phyloP scores from a whole-genome alignment of 2,888 invertebrate genomes.

The Chloroclysta siterata region DNA sequence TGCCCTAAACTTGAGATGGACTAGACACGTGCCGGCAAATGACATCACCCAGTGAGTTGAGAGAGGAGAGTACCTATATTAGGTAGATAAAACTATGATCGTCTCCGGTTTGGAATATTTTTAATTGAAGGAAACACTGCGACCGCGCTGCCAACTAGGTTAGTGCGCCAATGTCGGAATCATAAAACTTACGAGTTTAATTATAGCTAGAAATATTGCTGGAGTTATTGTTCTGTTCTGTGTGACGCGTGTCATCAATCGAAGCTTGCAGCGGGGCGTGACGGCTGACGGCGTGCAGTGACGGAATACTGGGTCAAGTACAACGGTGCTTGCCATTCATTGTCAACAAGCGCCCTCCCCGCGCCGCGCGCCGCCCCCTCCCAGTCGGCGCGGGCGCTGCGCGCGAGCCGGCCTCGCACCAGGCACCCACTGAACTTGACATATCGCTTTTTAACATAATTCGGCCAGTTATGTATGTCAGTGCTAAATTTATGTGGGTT shows the following conservation, averaged over 20 bases:
- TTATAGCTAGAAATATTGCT: constrained; percentile 56
- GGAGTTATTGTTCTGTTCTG: constrained; percentile 40
- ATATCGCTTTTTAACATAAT: constrained; percentile 72
- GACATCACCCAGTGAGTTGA: constrained; percentile 58
- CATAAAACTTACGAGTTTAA: constrained; percentile 63
- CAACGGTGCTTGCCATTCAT: constrained; percentile 84
- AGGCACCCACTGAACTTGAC: constrained; percentile 79
- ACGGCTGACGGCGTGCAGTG: constrained; percentile 61
- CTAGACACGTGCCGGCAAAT: constrained; percentile 56
- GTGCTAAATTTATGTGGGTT: constrained; percentile 45
- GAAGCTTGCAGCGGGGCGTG: constrained; percentile 53
- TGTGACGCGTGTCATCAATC: constrained; percentile 70
- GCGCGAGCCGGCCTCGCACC: constrained; percentile 71
- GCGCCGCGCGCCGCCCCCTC: constrained; percentile 42
- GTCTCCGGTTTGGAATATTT: constrained; percentile 57
- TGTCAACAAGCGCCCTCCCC: constrained; percentile 64
- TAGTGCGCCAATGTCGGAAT: constrained; percentile 79
- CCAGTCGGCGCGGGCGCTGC: constrained; percentile 41
- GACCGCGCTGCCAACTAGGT: constrained; percentile 74
- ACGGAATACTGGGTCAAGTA: constrained; percentile 82
- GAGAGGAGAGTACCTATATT: background rate
- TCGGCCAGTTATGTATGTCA: constrained; percentile 66
- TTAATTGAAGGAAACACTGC: constrained; percentile 67
- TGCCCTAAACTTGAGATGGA: constrained; percentile 57
- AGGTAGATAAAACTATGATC: constrained; percentile 38